Conservation (phyloP, 2,888 invertebrate species). For the Omphaloscelis lunosa region DNA sequence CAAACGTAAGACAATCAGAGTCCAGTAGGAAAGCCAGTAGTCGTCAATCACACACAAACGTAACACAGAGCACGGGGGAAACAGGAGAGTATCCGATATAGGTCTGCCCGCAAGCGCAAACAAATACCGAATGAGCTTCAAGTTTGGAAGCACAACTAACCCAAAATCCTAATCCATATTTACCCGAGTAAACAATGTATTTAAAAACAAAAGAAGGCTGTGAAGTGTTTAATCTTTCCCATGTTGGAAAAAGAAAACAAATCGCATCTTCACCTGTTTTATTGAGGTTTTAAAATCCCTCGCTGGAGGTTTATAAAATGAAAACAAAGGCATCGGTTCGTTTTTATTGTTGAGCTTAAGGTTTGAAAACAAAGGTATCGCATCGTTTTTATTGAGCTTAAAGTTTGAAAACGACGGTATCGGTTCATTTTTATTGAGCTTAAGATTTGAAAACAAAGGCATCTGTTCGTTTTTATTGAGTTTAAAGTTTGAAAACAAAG, state of each 20-base stretch:
- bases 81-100: slow-evolving; percentile 3
- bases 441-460: background rate
- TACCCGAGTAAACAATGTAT: background rate
- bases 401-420: background rate
- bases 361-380: background rate
- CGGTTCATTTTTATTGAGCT: background rate
- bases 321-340: background rate
- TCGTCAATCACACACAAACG: slow-evolving; percentile 7
- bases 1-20: slow-evolving; percentile 13
- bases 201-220: background rate
- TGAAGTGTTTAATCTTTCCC: background rate
- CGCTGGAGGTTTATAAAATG: background rate
- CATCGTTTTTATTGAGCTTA: background rate
- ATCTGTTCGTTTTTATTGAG: background rate
- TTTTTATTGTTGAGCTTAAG: background rate
- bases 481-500: too few species aligned
- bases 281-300: background rate
- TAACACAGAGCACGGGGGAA: background rate
- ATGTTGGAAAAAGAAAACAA: background rate
- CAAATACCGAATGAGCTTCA: slow-evolving; percentile 6
- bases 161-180: background rate
- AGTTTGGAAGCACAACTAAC: background rate
- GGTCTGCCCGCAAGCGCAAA: background rate
- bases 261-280: background rate
- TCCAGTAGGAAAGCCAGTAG: slow-evolving; percentile 15